phyloP scores from a whole-genome alignment of 2,797 vertebrate genomes.

The Dryobates pubescens region DNA sequence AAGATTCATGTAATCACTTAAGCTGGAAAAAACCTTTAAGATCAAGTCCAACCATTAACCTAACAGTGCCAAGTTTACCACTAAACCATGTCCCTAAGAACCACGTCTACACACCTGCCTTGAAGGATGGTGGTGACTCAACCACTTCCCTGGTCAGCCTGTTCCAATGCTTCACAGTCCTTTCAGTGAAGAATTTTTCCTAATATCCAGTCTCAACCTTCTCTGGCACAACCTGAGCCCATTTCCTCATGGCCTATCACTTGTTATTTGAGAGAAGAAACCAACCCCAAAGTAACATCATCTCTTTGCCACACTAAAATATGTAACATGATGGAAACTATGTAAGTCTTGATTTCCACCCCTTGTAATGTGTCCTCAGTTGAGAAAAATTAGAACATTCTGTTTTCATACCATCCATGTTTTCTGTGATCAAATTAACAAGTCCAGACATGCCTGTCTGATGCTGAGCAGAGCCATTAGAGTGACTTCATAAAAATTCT shows the following conservation, averaged over 20 bases:
- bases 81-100: not conserved
- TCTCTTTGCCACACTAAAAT: not conserved
- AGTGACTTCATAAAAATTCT: not conserved
- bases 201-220: not conserved
- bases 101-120: fast-evolving
- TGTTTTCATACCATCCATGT: not conserved
- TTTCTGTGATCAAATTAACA: not conserved
- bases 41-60: not conserved
- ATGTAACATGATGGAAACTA: not conserved
- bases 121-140: not conserved
- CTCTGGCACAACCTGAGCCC: not conserved
- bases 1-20: not conserved
- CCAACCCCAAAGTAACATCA: fast-evolving
- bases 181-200: not conserved
- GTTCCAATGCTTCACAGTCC: not conserved
- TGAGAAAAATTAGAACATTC: not conserved
- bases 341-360: not conserved
- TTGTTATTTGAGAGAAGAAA: not conserved
- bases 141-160: not conserved
- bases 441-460: not conserved
- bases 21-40: not conserved
- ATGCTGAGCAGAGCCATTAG: not conserved
- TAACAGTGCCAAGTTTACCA: not conserved
- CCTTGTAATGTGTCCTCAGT: fast-evolving
- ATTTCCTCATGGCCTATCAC: not conserved